These are phyloP conservation scores for Rhyacophila evoluta DNA, from an alignment of 2,888 invertebrate species.

Conservation along the genomic window DNA sequence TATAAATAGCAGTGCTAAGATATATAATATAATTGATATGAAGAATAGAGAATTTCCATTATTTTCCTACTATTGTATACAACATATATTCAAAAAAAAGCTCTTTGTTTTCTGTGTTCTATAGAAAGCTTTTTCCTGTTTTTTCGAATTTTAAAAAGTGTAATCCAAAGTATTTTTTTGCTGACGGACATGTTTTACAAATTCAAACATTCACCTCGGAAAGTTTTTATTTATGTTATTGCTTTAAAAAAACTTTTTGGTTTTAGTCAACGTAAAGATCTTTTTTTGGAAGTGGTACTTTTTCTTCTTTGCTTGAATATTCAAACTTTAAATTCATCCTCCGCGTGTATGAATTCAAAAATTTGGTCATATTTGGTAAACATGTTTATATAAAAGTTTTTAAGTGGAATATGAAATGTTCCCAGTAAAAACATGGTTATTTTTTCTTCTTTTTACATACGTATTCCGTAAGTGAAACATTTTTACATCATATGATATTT, in stretches of 20 bases:
- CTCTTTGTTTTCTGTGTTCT: no score
- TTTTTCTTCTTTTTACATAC: no score
- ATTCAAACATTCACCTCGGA: not conserved
- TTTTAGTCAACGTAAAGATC: not conserved
- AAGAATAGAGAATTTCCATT: no score
- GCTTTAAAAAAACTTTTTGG: not conserved
- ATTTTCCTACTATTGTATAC: no score
- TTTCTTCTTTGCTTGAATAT: not conserved
- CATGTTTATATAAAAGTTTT: not conserved
- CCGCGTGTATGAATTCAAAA: not conserved
- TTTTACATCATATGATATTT: no score
- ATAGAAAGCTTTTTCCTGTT: not conserved
- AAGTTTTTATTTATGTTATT: conserved; percentile 22
- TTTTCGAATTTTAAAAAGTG: not conserved
- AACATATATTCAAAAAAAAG: no score
- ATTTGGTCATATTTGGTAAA: not conserved
- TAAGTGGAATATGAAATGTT: not conserved
- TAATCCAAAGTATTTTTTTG: not conserved
- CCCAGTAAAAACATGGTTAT: no score
- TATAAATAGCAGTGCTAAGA: no score
- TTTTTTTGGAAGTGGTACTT: not conserved
- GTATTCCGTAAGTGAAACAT: no score
- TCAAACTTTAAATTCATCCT: not conserved
- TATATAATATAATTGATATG: no score
- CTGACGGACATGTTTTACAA: not conserved